phyloP scores from a whole-genome alignment of 2,113 vertebrate species.

The Gymnarchus niloticus region DNA sequence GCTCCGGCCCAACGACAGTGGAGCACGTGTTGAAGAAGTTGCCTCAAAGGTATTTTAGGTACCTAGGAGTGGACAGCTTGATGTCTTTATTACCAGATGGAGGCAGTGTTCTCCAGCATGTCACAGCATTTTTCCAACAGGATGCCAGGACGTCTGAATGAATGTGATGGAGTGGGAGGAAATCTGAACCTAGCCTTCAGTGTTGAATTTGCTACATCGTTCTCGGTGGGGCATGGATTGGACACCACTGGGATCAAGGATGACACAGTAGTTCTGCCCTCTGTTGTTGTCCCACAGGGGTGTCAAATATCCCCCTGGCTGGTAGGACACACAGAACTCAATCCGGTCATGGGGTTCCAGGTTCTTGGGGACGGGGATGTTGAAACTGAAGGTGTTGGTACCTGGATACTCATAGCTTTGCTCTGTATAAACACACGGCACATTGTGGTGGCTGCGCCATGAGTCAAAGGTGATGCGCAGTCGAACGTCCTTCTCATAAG shows the following conservation, averaged over 20 bases:
- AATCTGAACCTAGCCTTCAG: not conserved
- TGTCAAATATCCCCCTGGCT: conserved; percentile 45
- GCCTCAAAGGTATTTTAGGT: not conserved
- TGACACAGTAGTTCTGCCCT: conserved; percentile 60
- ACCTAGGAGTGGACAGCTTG: not conserved
- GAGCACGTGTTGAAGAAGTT: not conserved
- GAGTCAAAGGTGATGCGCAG: conserved; percentile 63
- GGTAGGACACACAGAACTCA: conserved; percentile 66
- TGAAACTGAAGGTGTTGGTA: conserved; percentile 63
- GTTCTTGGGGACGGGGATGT: conserved; percentile 52
- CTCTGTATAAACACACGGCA: conserved; percentile 53
- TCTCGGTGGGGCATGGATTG: not conserved
- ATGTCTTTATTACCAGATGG: not conserved
- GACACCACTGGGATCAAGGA: not conserved
- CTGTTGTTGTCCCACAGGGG: conserved; percentile 66
- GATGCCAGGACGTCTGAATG: not conserved
- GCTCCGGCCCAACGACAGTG: not conserved
- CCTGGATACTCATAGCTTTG: conserved; percentile 46
- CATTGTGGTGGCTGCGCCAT: conserved; percentile 62
- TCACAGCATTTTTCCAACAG: not conserved
- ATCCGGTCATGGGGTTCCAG: conserved; percentile 45
- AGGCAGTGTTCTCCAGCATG: not conserved
- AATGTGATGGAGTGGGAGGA: not conserved
- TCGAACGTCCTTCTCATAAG: conserved; percentile 59
- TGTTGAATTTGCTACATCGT: not conserved